Evolutionary conservation across 2,113 vertebrate species (phyloP).

Genomic region (Corvus hawaiiensis): DNA sequence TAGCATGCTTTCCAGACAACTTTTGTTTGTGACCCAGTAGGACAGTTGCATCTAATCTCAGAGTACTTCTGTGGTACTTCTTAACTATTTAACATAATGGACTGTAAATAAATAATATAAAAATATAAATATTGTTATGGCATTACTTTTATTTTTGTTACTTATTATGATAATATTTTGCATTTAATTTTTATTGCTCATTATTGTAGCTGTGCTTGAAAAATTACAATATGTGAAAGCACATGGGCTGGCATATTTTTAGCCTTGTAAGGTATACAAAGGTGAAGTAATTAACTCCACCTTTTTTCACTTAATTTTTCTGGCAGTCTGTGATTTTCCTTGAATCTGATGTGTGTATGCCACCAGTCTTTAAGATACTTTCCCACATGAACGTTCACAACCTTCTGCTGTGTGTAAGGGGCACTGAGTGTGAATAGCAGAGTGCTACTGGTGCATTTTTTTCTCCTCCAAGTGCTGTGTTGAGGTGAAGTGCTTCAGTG

Average conservation of each 20-base stretch:
- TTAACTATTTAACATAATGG: not conserved
- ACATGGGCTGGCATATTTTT: not conserved
- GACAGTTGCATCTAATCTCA: not conserved
- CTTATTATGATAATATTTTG: not conserved
- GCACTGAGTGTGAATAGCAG: not conserved
- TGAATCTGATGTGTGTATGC: not conserved
- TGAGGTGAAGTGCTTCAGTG: not conserved
- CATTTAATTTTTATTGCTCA: not conserved
- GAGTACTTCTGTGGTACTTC: not conserved
- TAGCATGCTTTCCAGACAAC: not conserved
- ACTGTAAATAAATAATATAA: not conserved
- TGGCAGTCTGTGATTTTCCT: not conserved
- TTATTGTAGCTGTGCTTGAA: not conserved
- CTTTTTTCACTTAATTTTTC: not conserved
- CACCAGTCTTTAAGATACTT: not conserved
- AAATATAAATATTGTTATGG: rapidly evolving
- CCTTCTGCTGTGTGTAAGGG: not conserved
- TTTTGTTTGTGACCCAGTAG: not conserved
- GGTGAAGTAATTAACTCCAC: not conserved
- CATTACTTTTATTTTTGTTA: not conserved
- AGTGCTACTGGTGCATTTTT: not conserved
- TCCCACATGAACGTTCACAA: not conserved
- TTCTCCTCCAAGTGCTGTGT: not conserved
- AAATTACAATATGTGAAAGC: not conserved
- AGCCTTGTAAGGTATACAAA: not conserved